Evolutionary conservation across 1,140 invertebrate species (phyloP).

Genomic region (Heliconius himera): DNA sequence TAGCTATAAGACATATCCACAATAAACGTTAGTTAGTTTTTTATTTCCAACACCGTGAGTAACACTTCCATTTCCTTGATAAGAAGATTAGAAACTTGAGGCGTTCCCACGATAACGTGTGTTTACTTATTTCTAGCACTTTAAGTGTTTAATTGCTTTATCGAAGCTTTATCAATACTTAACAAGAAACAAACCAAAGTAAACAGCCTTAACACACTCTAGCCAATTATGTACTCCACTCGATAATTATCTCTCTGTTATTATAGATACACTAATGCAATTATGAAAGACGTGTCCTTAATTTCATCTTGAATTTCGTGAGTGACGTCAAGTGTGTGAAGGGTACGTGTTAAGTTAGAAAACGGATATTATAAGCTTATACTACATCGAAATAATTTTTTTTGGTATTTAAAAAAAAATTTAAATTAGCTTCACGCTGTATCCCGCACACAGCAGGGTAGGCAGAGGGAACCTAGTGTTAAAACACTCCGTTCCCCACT

Average conservation of each 20-base stretch:
- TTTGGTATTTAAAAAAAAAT: too few relatives aligned
- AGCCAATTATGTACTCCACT: slow-evolving; percentile 5
- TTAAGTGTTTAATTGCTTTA: slow-evolving; percentile 30
- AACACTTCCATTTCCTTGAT: slow-evolving; percentile 32
- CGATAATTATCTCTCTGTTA: slow-evolving; percentile 53
- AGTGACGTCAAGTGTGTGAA: slow-evolving; percentile 17
- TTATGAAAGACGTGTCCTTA: slow-evolving; percentile 34
- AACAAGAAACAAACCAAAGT: not conserved
- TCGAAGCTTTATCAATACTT: slow-evolving; percentile 20
- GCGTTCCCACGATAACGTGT: slow-evolving; percentile 32
- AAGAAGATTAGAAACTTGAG: slow-evolving; percentile 22
- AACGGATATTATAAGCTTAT: not conserved
- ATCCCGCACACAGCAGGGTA: too few relatives aligned
- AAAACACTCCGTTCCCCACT: too few relatives aligned
- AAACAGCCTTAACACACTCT: not conserved
- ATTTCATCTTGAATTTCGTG: slow-evolving; percentile 34
- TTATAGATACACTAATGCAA: slow-evolving; percentile 39
- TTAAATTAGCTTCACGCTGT: too few relatives aligned
- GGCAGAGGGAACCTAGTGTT: too few relatives aligned
- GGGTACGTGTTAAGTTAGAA: not conserved
- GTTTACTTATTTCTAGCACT: slow-evolving; percentile 15
- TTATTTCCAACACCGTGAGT: slow-evolving; percentile 27
- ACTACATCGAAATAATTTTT: not conserved
- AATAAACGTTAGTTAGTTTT: slow-evolving; percentile 15
- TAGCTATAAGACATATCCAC: slow-evolving; percentile 16